Conservation (phyloP, 2,888 invertebrate genomes). For the Brachypalpus laphriformis region DNA sequence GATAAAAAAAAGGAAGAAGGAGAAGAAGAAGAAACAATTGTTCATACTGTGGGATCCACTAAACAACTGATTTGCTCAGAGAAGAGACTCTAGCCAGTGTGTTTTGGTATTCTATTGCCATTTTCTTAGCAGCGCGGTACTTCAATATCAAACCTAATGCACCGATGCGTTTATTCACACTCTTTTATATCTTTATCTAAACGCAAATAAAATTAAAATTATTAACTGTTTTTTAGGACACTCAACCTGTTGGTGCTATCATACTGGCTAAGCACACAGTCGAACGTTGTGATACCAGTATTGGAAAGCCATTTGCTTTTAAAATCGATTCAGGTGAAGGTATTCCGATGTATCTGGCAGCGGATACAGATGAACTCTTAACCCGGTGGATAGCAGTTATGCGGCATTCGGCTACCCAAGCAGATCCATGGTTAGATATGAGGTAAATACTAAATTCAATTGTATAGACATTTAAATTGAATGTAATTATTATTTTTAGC, state of each 20-base stretch:
- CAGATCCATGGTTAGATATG: constrained; percentile 87
- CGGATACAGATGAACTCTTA: constrained; percentile 89
- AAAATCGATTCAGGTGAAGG: constrained; percentile 88
- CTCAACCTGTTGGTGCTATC: constrained; percentile 94
- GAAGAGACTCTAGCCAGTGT: too few relatives aligned
- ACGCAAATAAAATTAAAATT: too few relatives aligned
- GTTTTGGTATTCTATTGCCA: too few relatives aligned
- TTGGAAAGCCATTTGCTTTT: constrained; percentile 88
- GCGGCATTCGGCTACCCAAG: constrained; percentile 90
- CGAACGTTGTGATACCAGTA: constrained; percentile 83
- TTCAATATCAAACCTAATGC: too few relatives aligned
- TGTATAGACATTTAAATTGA: neutral
- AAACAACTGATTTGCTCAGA: too few relatives aligned
- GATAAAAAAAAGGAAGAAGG: too few relatives aligned
- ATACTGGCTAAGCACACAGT: constrained; percentile 93
- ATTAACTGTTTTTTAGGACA: constrained; percentile 88
- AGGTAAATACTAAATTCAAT: constrained; percentile 76
- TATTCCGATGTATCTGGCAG: constrained; percentile 90
- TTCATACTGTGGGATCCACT: too few relatives aligned
- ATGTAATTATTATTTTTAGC: constrained; percentile 81
- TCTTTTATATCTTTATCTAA: too few relatives aligned
- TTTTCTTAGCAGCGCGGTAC: too few relatives aligned
- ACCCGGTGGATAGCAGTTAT: constrained; percentile 91
- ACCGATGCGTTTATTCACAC: too few relatives aligned
- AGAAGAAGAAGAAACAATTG: too few relatives aligned